phyloP scores from a whole-genome alignment of 2,888 invertebrate species.

The Rapana venosa region DNA sequence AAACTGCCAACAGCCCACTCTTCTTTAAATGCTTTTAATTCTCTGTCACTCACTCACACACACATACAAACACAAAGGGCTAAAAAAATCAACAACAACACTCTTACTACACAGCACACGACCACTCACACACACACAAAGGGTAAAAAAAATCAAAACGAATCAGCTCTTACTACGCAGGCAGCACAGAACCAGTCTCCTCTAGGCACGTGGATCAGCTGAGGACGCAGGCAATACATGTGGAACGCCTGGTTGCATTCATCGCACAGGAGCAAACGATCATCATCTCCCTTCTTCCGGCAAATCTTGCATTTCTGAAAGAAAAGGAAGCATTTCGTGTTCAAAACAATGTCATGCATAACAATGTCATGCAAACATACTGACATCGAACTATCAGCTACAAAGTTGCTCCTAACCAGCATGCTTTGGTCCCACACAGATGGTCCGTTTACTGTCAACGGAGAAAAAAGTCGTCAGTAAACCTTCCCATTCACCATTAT shows the following conservation, averaged over 20 bases:
- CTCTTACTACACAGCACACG: constrained; percentile 56
- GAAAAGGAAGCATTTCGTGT: too few species aligned
- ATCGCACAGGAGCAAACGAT: constrained; percentile 74
- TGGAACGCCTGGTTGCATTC: constrained; percentile 77
- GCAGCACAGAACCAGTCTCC: constrained; percentile 78
- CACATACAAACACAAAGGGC: not conserved
- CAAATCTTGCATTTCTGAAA: constrained; percentile 79
- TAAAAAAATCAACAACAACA: not conserved
- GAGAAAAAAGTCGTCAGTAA: too few species aligned
- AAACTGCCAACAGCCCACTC: too few species aligned
- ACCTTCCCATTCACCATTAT: too few species aligned
- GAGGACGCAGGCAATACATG: constrained; percentile 76
- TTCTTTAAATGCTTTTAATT: not conserved
- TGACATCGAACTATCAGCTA: too few species aligned
- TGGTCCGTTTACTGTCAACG: too few species aligned
- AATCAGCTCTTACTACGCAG: constrained; percentile 67
- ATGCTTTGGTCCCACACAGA: too few species aligned
- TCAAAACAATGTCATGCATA: too few species aligned
- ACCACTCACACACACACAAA: not conserved
- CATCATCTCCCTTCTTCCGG: constrained; percentile 75
- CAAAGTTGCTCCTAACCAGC: too few species aligned
- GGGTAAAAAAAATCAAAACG: not conserved
- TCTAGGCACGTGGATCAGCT: constrained; percentile 69
- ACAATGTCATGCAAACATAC: too few species aligned
- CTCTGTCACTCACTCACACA: not conserved